Percentiles rank a stretch among this genome's conserved stretches.
phyloP scores from a whole-genome alignment of 2,797 vertebrate genomes.

The Hippoglossus hippoglossus region DNA sequence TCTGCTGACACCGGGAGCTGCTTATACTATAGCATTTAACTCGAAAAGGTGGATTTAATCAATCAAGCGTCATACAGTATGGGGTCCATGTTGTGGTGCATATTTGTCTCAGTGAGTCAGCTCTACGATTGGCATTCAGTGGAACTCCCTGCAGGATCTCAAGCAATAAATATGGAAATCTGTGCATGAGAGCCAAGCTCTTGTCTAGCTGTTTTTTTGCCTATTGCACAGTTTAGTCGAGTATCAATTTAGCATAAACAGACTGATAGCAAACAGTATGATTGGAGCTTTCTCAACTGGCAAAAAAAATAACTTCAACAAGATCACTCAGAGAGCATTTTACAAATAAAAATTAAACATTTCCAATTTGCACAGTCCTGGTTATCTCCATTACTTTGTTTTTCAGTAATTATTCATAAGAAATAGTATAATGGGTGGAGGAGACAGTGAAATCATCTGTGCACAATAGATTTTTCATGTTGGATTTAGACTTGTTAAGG shows the following conservation, averaged over 20 bases:
- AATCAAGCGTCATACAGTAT: slow-evolving; percentile 52
- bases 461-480: slow-evolving; percentile 58
- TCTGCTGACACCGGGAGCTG: slow-evolving; percentile 22
- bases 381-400: slow-evolving; percentile 29
- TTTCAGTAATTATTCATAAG: slow-evolving; percentile 33
- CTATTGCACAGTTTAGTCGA: slow-evolving; percentile 81
- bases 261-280: slow-evolving; percentile 75
- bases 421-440: slow-evolving; percentile 38
- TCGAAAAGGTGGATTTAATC: slow-evolving; percentile 64
- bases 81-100: slow-evolving; percentile 50
- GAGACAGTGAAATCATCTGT: slow-evolving; percentile 38
- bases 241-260: slow-evolving; percentile 81
- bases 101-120: slow-evolving; percentile 76
- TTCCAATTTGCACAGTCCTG: slow-evolving; percentile 33
- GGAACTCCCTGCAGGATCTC: slow-evolving; percentile 83
- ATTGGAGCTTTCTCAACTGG: slow-evolving; percentile 65
- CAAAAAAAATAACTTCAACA: slow-evolving; percentile 65
- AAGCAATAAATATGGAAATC: slow-evolving; percentile 88
- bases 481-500: slow-evolving; percentile 57
- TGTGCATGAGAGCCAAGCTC: slow-evolving; percentile 79
- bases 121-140: slow-evolving; percentile 82
- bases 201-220: slow-evolving; percentile 75
- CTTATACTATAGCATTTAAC: slow-evolving; percentile 41
- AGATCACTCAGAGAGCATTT: slow-evolving; percentile 53
- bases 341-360: slow-evolving; percentile 44